Evolutionary conservation across 2,888 invertebrate species (phyloP).

Genomic region (Leptinotarsa haldemani): DNA sequence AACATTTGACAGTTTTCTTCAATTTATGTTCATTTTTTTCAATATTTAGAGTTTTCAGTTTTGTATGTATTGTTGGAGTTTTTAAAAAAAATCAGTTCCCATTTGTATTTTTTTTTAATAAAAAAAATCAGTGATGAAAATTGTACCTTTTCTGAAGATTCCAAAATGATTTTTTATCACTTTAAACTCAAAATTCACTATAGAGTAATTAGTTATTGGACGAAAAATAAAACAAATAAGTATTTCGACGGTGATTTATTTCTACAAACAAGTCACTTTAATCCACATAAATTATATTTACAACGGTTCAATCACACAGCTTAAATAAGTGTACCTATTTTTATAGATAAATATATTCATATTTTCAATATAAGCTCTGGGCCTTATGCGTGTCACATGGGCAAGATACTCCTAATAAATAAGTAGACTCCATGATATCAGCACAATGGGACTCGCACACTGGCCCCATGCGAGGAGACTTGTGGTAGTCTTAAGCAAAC

Average conservation of each 20-base stretch:
- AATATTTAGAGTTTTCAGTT: too few species aligned
- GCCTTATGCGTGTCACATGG: constrained; percentile 58
- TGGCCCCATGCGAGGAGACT: constrained; percentile 56
- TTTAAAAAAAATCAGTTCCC: too few species aligned
- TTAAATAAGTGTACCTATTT: constrained; percentile 64
- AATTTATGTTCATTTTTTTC: too few species aligned
- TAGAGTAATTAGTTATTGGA: neutral
- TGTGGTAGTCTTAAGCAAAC: constrained; percentile 52
- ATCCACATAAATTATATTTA: constrained; percentile 67
- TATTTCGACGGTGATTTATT: constrained; percentile 64
- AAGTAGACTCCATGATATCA: constrained; percentile 48
- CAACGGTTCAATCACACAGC: constrained; percentile 66
- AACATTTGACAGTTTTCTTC: too few species aligned
- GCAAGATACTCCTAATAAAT: constrained; percentile 57
- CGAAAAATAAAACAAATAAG: constrained; percentile 42
- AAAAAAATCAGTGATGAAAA: too few species aligned
- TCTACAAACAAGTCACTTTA: constrained; percentile 66
- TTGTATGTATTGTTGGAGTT: too few species aligned
- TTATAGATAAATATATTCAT: constrained; percentile 61
- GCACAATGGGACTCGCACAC: constrained; percentile 55
- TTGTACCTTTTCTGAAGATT: too few species aligned
- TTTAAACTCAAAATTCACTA: neutral
- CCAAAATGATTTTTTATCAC: too few species aligned
- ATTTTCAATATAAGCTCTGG: constrained; percentile 62
- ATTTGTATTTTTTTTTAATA: too few species aligned